Evolutionary conservation across 2,113 vertebrate genomes (phyloP).

Genomic region (Thomomys bottae): DNA sequence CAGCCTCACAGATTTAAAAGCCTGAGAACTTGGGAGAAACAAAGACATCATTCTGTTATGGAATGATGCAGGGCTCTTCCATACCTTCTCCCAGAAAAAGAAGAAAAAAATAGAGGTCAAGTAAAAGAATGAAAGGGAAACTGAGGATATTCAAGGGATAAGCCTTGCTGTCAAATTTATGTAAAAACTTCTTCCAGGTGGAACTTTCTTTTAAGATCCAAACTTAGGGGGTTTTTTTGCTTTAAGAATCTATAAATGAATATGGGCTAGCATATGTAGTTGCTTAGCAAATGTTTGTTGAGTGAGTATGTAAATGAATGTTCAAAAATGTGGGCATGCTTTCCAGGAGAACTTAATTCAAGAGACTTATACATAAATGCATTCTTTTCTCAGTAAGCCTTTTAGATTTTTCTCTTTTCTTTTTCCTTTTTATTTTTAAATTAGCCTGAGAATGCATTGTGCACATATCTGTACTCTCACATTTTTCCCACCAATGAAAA

Average conservation of each 20-base stretch:
- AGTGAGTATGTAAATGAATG: constrained; percentile 61
- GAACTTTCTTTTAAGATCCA: constrained; percentile 57
- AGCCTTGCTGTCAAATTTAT: not conserved
- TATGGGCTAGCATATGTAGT: constrained; percentile 58
- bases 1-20: constrained; percentile 20
- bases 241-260: constrained; percentile 66
- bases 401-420: constrained; percentile 49
- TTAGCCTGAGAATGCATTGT: constrained; percentile 49
- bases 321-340: constrained; percentile 57
- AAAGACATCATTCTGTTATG: not conserved
- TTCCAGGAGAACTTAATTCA: constrained; percentile 69
- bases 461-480: constrained; percentile 22
- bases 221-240: constrained; percentile 33
- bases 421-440: constrained; percentile 3
- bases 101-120: not conserved
- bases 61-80: constrained; percentile 1
- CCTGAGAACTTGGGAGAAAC: constrained; percentile 19
- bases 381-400: constrained; percentile 60
- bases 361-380: constrained; percentile 63
- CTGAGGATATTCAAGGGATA: not conserved
- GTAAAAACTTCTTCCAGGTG: constrained; percentile 22
- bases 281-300: constrained; percentile 69
- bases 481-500: constrained; percentile 47
- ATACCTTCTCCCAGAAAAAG: not conserved
- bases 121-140: not conserved